Evolutionary conservation across 2,113 vertebrate species (phyloP).

Genomic region (Nothoprocta perdicaria): DNA sequence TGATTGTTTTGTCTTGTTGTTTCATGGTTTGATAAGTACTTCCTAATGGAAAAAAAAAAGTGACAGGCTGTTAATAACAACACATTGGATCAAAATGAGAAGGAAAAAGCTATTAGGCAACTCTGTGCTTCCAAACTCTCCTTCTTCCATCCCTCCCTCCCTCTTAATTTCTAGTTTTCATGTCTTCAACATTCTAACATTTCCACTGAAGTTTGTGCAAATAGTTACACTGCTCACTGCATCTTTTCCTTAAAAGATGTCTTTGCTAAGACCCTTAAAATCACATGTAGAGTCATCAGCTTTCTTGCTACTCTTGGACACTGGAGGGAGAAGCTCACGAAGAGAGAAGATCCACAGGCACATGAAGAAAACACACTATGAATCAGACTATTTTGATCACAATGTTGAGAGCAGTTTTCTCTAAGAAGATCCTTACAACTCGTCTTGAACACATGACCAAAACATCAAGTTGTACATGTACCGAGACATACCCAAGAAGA

Average conservation of each 20-base stretch:
- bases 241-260: not conserved
- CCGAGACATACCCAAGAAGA: too few relatives aligned
- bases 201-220: not conserved
- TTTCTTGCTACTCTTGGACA: not conserved
- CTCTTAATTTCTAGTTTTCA: not conserved
- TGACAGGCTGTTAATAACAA: not conserved
- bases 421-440: not conserved
- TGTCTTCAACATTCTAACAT: not conserved
- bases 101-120: not conserved
- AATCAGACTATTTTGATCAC: not conserved
- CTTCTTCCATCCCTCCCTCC: not conserved
- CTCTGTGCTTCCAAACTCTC: not conserved
- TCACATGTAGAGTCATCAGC: not conserved
- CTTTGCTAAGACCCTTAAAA: not conserved
- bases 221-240: not conserved
- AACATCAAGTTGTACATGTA: not conserved
- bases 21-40: not conserved
- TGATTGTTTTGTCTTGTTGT: not conserved
- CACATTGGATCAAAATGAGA: not conserved
- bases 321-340: not conserved
- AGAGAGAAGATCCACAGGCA: not conserved
- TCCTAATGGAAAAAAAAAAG: not conserved
- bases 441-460: not conserved
- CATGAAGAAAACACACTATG: not conserved
- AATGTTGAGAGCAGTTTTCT: not conserved